Evolutionary conservation across 2,113 vertebrate genomes (phyloP), one percentile per base, ranked within the genome.

Genomic region (Mesembrinibis cayennensis): DNA sequence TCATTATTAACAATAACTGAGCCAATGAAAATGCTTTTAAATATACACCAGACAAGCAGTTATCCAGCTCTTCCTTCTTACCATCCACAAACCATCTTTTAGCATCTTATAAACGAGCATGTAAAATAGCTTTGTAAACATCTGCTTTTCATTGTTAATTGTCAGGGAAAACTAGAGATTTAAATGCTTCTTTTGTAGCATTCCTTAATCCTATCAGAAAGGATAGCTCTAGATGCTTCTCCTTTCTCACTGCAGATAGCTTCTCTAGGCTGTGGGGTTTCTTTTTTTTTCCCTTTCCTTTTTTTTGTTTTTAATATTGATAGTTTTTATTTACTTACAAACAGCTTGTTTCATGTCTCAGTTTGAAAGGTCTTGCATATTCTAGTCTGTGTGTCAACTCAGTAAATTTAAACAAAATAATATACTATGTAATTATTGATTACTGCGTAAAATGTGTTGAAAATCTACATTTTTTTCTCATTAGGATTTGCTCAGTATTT

Each of bases 91-190:
- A 97, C 97, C 98, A 97, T 98, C 97, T 97, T 98, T 98, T 97
- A 98, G 95, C 92, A 47, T 98, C 97, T 97, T 98, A 97, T 97
- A 98, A 98, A 97, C 93, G 83, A 97, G 97, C 97, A 96, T 98
- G 97, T 59, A 96, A 98, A 98, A 98, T 96, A 97, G 98, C 97
- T 97, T 98, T 98, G 97, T 98, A 98, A 98, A 98, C 98, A 98
- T 98, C 98, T 98, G 98, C 93, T 98, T 98, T 98, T 98, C 96
- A 98, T 98, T 98, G 97, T 98, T 98, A 98, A 98, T 98, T 98
- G 98, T 98, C 96, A 98, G 92, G 95, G 95, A 97, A 98, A 98
- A 96, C 89, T 94, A 89, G 96, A 90, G 87, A 97, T 97, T 97
- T 97, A 98, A 98, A 97, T 96, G 93, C 94, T 96, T 92, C 94